These are phyloP conservation scores for Phalacrocorax aristotelis DNA, from an alignment of 2,113 vertebrate genomes.

Conservation along the genomic window DNA sequence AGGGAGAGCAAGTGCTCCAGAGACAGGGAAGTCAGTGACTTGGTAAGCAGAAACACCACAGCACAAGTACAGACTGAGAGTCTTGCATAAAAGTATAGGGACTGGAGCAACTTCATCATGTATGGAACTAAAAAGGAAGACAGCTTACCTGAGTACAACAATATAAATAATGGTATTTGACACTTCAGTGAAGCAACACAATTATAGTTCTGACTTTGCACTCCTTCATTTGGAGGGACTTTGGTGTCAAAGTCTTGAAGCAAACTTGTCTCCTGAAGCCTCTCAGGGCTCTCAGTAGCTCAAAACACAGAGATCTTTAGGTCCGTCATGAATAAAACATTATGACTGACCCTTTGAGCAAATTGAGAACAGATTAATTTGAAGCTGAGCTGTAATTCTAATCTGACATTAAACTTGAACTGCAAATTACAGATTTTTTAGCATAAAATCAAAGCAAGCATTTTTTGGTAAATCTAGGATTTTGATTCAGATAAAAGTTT, in stretches of 20 bases:
- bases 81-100: not conserved
- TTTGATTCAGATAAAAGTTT: not conserved
- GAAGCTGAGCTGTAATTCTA: not conserved
- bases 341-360: not conserved
- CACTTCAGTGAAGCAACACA: not conserved
- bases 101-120: not conserved
- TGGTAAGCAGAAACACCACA: not conserved
- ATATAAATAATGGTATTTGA: not conserved
- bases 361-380: not conserved
- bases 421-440: not conserved
- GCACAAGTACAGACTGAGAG: not conserved
- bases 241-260: not conserved
- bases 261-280: not conserved
- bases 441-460: not conserved
- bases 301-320: not conserved
- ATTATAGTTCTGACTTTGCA: not conserved
- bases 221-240: not conserved
- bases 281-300: not conserved
- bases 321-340: not conserved
- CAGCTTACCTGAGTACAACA: not conserved
- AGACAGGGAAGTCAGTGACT: not conserved
- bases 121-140: not conserved
- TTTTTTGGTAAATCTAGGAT: not conserved
- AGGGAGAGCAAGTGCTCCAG: not conserved
- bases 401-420: not conserved